Evolutionary conservation across 2,113 vertebrate genomes (phyloP), one percentile per base, ranked within the genome.

Genomic region (Polypterus bichir): DNA sequence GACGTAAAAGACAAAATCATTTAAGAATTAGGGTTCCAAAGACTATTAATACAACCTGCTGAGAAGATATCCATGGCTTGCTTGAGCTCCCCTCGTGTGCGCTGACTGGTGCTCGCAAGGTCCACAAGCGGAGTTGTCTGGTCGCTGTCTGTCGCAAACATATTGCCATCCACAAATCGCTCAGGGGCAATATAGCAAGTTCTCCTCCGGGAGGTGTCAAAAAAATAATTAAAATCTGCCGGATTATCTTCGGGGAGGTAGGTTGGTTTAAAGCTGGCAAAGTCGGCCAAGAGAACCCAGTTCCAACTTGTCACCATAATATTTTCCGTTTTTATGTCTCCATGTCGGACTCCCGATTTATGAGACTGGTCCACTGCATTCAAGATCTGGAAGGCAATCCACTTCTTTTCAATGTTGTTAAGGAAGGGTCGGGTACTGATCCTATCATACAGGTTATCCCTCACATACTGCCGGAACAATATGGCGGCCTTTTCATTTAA

Each of bases 221-320:
- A 98, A 76, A 98, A 99, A 72, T 98, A 97, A 77, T 99, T 99
- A 79, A 99, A 98, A 76, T 99, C 95, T 1, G 96, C 95, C 0
- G 96, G 95, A 76, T 97, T 99, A 79, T 99, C 95, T 77, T 99
- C 96, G 0, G 96, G 96, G 60, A 99, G 83, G 5, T 91, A 96
- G 2, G 95, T 97, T 62, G 95, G 96, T 62, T 99, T 99, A 79
- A 98, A 99, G 77, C 92, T 97, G 67, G 95, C 95, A 62, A 98
- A 97, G 79, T 98, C 96, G 0, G 92, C 96, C 1, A 99, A 83
- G 70, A 98, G 88, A 56, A 97, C 92, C 96, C 95, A 98, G 76
- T 97, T 98, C 96, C 96, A 99, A 81, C 93, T 97, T 65, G 93
- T 95, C 65, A 98, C 94, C 96, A 98, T 99, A 62, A 98, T 83